Base-by-base conservation (phyloP, 2,797 vertebrate species). In the Malacoraja senta region DNA sequence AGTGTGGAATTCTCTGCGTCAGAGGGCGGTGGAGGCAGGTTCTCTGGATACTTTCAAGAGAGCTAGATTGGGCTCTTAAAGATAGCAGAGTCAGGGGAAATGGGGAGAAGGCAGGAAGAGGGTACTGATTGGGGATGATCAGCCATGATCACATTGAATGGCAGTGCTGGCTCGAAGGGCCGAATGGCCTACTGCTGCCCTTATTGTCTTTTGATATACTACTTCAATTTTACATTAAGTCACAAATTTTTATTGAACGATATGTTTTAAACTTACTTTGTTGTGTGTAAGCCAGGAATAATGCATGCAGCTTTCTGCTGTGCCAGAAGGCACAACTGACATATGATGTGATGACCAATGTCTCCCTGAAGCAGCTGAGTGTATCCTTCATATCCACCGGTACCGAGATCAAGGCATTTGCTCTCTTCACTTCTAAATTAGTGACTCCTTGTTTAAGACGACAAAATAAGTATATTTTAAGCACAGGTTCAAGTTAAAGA, bases 371-470 rank as follows among this genome's bases (percentile, higher is more conserved):
- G 95, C 96, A 97, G 93, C 94, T 94, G 95, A 99, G 95, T 0
- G 97, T 97, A 94, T 98, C 97, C 21, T 96, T 95, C 94, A 98
- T 96, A 93, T 98, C 97, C 95, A 99, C 94, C 2, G 98, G 99
- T 93, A 99, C 98, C 32, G 95, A 96, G 93, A 98, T 95, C 1
- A 97, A 95, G n/a, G 94, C 94, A 96, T 97, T 96, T 74, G 96
- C 96, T 93, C 93, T 95, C 79, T 92, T 94, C 0, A 80, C 78
- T 93, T 97, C 98, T 98, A 95, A 94, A 96, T 10, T 19, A 68
- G 21, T 19, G 32, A n/a, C 32, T 68, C 19, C 84, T 21, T 8
- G 63, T 88, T 88, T 68, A 68, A 63, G 21, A 88, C 35, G n/a
- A 35, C 84, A 88, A 68, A n/a, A 88, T 68, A 35, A 88, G n/a